phyloP scores from a whole-genome alignment of 30 jellyfish, hydroid and myxozoan genomes.

The Haliclystus octoradiatus region DNA sequence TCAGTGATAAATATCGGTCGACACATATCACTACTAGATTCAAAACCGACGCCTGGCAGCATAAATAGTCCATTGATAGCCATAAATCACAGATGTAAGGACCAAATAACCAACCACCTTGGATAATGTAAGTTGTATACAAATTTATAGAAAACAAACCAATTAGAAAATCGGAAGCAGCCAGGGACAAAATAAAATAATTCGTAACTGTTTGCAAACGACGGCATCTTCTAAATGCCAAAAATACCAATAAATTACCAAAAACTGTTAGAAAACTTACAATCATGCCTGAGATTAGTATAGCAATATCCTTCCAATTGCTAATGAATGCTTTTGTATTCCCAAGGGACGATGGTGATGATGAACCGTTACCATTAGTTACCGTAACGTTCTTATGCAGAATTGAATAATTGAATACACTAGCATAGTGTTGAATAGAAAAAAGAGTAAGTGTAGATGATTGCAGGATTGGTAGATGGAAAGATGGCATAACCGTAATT shows the following conservation, averaged over 20 bases:
- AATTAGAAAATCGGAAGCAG: conserved; percentile 8
- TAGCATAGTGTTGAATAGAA: too few species aligned
- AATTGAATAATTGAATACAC: too few species aligned
- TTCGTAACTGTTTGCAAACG: conserved; percentile 4
- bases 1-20: conserved; percentile 6
- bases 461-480: too few species aligned
- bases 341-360: too few species aligned
- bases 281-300: too few species aligned
- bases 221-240: background rate
- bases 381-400: too few species aligned
- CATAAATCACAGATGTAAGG: conserved; percentile 5
- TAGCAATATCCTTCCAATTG: too few species aligned
- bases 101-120: conserved; percentile 11
- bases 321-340: too few species aligned
- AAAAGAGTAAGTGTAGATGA: too few species aligned
- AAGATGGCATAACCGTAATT: too few species aligned
- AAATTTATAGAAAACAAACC: conserved; percentile 2
- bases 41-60: conserved; percentile 12
- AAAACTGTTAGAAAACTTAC: background rate
- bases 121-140: background rate
- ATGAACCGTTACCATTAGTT: too few species aligned
- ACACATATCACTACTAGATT: conserved; percentile 11
- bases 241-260: conserved; percentile 3
- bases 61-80: conserved; percentile 9
- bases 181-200: conserved; percentile 5